Evolutionary conservation across 2,888 invertebrate genomes (phyloP).

Genomic region (Drosophila parthenogenetica): DNA sequence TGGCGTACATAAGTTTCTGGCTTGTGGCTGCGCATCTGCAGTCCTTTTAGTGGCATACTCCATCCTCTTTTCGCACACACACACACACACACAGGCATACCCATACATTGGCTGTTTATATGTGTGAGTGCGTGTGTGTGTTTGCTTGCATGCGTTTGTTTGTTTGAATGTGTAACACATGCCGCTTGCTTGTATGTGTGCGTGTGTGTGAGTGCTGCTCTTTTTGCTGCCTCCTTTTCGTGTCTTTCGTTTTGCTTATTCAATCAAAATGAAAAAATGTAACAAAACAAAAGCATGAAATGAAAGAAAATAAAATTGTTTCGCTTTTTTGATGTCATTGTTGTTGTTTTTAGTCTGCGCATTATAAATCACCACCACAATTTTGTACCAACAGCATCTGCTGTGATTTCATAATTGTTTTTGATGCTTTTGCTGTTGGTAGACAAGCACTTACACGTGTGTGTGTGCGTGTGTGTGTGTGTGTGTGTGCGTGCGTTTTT

Average conservation of each 20-base stretch:
- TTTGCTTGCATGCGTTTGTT: slow-evolving; percentile 6
- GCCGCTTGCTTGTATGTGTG: slow-evolving; percentile 47
- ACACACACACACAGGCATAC: slow-evolving; percentile 9
- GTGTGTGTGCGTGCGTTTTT: slow-evolving; percentile 31
- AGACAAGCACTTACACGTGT: slow-evolving; percentile 28
- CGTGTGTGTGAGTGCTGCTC: slow-evolving; percentile 9
- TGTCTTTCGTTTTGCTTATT: slow-evolving; percentile 48
- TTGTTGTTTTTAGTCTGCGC: slow-evolving; percentile 54
- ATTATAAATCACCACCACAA: slow-evolving; percentile 80
- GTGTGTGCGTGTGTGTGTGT: slow-evolving; percentile 36
- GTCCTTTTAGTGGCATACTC: slow-evolving; percentile 74
- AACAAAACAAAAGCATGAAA: slow-evolving; percentile 16
- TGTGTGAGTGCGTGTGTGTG: background rate
- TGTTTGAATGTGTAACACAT: slow-evolving; percentile 47
- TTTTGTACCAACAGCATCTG: slow-evolving; percentile 76
- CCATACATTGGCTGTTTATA: no score
- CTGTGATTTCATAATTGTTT: slow-evolving; percentile 81
- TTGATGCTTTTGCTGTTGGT: slow-evolving; percentile 53
- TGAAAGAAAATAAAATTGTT: slow-evolving; percentile 30
- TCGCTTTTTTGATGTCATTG: slow-evolving; percentile 57
- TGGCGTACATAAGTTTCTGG: slow-evolving; percentile 53
- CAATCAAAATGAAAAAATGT: slow-evolving; percentile 28
- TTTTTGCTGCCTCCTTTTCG: slow-evolving; percentile 40
- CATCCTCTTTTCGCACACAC: slow-evolving; percentile 55
- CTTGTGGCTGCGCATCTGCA: slow-evolving; percentile 80